A percentile compares a stretch with the other conserved stretches of the same genome.
Evolutionary conservation across 2,797 vertebrate species (phyloP).

Genomic region (Carcharodon carcharias): DNA sequence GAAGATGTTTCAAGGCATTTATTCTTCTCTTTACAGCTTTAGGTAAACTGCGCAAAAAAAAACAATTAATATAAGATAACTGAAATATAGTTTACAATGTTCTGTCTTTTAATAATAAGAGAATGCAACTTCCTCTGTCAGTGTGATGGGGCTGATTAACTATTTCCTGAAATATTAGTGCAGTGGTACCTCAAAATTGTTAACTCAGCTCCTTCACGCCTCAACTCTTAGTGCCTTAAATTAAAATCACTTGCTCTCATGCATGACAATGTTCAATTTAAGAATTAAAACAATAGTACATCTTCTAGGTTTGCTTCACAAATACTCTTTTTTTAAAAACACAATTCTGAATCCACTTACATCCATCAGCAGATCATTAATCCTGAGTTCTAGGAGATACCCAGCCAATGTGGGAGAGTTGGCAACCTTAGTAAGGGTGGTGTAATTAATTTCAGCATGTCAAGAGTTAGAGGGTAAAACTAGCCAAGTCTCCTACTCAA

Average conservation of each 20-base stretch:
- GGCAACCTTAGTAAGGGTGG: background rate
- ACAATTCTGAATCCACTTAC: background rate
- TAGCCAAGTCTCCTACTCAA: background rate
- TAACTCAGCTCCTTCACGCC: background rate
- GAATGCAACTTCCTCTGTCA: too few species aligned
- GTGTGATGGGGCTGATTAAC: background rate
- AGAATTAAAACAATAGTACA: background rate
- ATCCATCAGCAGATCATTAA: background rate
- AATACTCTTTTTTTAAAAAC: background rate
- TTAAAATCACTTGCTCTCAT: background rate
- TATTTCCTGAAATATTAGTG: background rate
- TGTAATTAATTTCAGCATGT: background rate
- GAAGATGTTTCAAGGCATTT: conserved; percentile 87
- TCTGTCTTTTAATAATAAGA: background rate
- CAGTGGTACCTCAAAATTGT: background rate
- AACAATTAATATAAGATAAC: background rate
- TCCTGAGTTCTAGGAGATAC: background rate
- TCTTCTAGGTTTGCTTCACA: background rate
- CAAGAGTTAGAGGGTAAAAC: background rate
- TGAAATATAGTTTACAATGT: background rate
- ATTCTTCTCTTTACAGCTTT: conserved; percentile 90
- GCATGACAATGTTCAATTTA: background rate
- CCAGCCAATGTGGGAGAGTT: background rate
- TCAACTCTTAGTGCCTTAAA: background rate
- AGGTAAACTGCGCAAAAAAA: conserved; percentile 62